Conservation (phyloP, 2,888 invertebrate species). For the Pterostichus niger region DNA sequence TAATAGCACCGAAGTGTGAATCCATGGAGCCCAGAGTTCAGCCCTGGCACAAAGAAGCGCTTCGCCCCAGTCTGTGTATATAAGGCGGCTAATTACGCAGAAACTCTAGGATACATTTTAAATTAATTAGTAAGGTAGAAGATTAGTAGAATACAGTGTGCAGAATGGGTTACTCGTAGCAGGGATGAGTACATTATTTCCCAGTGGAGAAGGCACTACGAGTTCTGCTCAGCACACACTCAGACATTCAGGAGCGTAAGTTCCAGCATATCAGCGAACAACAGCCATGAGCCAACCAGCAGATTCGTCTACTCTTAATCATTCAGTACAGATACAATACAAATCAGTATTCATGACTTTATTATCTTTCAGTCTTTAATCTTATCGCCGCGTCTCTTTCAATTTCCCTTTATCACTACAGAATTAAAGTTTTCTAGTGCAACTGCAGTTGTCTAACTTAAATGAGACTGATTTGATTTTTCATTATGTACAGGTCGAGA, state of each 20-base stretch:
- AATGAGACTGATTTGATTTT: slow-evolving; percentile 20
- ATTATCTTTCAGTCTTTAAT: slow-evolving; percentile 73
- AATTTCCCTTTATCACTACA: slow-evolving; percentile 37
- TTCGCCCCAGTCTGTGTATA: slow-evolving; percentile 36
- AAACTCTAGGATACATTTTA: slow-evolving; percentile 70
- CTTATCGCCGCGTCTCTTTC: slow-evolving; percentile 66
- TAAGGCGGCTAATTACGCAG: slow-evolving; percentile 69
- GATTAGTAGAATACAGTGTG: slow-evolving; percentile 67
- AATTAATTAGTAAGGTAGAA: slow-evolving; percentile 70
- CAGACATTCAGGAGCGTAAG: background rate
- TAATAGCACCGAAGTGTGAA: background rate
- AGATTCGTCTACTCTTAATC: slow-evolving; percentile 68
- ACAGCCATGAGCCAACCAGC: slow-evolving; percentile 13
- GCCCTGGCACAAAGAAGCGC: background rate
- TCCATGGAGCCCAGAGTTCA: background rate
- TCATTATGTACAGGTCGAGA: background rate
- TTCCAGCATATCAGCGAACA: background rate
- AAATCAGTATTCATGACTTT: slow-evolving; percentile 72
- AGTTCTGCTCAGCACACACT: slow-evolving; percentile 20
- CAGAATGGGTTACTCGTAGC: slow-evolving; percentile 57
- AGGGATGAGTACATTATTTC: slow-evolving; percentile 66
- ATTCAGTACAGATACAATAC: slow-evolving; percentile 71
- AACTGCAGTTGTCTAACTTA: slow-evolving; percentile 2
- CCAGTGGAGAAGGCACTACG: slow-evolving; percentile 54
- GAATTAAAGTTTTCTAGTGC: slow-evolving; percentile 54